phyloP scores from a whole-genome alignment of 1,140 invertebrate species.

The Tenebrio molitor region DNA sequence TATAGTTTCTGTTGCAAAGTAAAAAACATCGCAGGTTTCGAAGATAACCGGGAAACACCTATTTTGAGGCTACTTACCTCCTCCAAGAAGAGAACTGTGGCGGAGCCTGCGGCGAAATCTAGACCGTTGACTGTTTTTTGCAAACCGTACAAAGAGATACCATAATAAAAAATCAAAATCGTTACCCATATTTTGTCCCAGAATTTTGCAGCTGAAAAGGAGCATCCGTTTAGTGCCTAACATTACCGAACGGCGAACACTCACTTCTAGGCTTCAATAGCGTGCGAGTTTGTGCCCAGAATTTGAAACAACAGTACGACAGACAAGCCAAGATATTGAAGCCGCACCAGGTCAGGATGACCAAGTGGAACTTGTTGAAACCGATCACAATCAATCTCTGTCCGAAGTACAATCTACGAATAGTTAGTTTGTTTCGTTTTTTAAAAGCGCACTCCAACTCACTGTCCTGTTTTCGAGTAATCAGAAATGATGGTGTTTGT shows the following conservation, averaged over 20 bases:
- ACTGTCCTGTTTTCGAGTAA: conserved; percentile 81
- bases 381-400: conserved; percentile 70
- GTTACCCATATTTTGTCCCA: conserved; percentile 68
- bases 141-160: conserved; percentile 61
- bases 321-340: conserved; percentile 70
- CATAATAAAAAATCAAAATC: conserved; percentile 55
- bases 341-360: conserved; percentile 70
- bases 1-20: too few species aligned
- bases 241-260: conserved; percentile 36
- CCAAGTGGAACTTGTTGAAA: conserved; percentile 72
- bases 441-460: conserved; percentile 65
- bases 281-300: conserved; percentile 68
- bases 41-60: too few species aligned
- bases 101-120: conserved; percentile 67
- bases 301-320: conserved; percentile 70
- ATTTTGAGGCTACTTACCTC: too few species aligned
- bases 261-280: conserved; percentile 64
- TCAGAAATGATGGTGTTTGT: conserved; percentile 81
- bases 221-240: conserved; percentile 33
- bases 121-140: conserved; percentile 68
- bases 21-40: too few species aligned
- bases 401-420: conserved; percentile 70
- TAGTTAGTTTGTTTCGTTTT: too few species aligned
- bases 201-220: conserved; percentile 61
- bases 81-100: conserved; percentile 58